phyloP scores from a whole-genome alignment of 1,140 invertebrate genomes.

The Delia radicum region DNA sequence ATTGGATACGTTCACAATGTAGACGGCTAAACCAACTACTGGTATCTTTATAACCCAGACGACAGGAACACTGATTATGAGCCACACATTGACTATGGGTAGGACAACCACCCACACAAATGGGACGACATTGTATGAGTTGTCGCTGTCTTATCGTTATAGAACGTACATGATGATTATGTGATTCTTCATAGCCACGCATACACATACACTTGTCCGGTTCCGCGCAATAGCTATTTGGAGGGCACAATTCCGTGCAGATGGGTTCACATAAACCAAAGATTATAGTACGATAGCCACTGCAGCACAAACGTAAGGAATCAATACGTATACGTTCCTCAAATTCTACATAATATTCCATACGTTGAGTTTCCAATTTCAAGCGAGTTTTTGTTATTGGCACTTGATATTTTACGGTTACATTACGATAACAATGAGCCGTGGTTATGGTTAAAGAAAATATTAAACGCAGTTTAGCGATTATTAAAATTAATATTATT shows the following conservation, averaged over 20 bases:
- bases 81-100: conserved; percentile 43
- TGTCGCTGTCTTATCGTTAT: conserved; percentile 36
- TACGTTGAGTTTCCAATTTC: neutral
- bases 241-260: conserved; percentile 38
- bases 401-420: conserved; percentile 49
- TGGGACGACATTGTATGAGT: conserved; percentile 39
- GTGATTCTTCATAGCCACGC: conserved; percentile 55
- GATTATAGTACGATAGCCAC: conserved; percentile 46
- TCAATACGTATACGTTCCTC: conserved; percentile 48
- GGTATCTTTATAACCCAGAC: conserved; percentile 41
- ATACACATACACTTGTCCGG: conserved; percentile 65
- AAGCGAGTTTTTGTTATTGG: conserved; percentile 35
- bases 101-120: conserved; percentile 46
- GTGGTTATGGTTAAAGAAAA: conserved; percentile 35
- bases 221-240: conserved; percentile 61
- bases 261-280: conserved; percentile 48
- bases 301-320: conserved; percentile 42
- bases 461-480: neutral
- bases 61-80: conserved; percentile 45
- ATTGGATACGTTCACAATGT: conserved; percentile 44
- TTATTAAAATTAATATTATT: neutral
- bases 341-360: conserved; percentile 35
- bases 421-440: conserved; percentile 46
- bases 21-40: conserved; percentile 45
- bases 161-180: conserved; percentile 27